phyloP scores from a whole-genome alignment of 2,113 vertebrate genomes.

The Salvelinus fontinalis region DNA sequence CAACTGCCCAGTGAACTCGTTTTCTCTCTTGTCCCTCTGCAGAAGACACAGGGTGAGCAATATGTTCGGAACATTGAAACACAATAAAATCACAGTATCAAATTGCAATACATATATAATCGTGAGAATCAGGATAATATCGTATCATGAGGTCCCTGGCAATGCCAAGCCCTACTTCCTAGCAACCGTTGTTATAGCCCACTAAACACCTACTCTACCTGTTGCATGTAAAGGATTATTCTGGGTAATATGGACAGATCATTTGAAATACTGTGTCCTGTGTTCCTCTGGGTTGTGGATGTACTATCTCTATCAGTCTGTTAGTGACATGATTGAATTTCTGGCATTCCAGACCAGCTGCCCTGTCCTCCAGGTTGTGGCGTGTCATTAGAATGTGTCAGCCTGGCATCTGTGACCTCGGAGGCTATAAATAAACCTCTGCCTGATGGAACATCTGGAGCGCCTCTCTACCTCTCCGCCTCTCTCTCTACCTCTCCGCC shows the following conservation, averaged over 20 bases:
- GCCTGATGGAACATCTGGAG: constrained; percentile 22
- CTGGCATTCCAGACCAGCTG: constrained; percentile 7
- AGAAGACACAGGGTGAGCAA: no score
- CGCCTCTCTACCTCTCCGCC: no score
- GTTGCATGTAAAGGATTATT: neutral
- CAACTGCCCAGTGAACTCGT: no score
- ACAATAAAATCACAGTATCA: no score
- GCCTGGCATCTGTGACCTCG: neutral
- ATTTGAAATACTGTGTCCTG: neutral
- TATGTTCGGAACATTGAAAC: no score
- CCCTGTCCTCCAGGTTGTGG: neutral
- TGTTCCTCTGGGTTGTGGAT: neutral
- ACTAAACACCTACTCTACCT: no score
- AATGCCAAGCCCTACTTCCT: no score
- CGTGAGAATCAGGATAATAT: no score
- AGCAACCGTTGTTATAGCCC: neutral
- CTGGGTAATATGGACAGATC: neutral
- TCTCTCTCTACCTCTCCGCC: no score
- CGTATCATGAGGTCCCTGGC: no score
- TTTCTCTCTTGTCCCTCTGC: no score
- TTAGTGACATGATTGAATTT: neutral
- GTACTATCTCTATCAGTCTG: neutral
- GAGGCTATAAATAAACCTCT: constrained; percentile 28
- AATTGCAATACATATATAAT: no score
- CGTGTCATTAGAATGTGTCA: neutral